phyloP scores from a whole-genome alignment of 2,797 vertebrate genomes.

The Trachops cirrhosus region DNA sequence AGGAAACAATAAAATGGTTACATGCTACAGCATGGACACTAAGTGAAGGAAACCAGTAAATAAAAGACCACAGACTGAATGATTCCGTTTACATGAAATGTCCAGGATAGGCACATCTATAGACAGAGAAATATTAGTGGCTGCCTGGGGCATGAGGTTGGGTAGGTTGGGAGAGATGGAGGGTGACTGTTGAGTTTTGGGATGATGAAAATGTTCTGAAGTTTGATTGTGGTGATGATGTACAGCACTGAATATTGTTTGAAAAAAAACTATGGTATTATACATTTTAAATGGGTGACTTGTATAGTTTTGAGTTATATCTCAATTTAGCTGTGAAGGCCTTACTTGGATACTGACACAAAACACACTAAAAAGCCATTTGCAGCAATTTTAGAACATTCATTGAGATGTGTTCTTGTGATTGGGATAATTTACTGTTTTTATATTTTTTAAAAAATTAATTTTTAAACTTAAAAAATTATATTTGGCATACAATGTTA shows the following conservation, averaged over 20 bases:
- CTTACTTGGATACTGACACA: neutral
- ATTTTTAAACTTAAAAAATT: neutral
- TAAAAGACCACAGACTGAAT: neutral
- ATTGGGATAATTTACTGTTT: neutral
- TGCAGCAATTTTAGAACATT: neutral
- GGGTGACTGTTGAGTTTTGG: neutral
- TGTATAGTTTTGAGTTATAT: neutral
- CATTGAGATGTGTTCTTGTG: neutral
- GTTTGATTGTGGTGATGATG: neutral
- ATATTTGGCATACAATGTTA: neutral
- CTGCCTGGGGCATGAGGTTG: neutral
- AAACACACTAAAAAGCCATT: neutral
- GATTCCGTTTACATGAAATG: too few relatives aligned
- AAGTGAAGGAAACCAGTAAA: neutral
- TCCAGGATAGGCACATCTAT: neutral
- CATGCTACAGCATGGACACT: neutral
- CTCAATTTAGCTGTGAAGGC: neutral
- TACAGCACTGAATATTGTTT: neutral
- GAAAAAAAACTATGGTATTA: neutral
- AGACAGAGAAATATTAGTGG: neutral
- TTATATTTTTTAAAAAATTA: neutral
- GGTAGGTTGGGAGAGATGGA: neutral
- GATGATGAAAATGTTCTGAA: neutral
- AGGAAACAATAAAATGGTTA: neutral
- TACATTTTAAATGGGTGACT: neutral